phyloP scores from a whole-genome alignment of 2,797 vertebrate genomes.

The Streptopelia turtur region DNA sequence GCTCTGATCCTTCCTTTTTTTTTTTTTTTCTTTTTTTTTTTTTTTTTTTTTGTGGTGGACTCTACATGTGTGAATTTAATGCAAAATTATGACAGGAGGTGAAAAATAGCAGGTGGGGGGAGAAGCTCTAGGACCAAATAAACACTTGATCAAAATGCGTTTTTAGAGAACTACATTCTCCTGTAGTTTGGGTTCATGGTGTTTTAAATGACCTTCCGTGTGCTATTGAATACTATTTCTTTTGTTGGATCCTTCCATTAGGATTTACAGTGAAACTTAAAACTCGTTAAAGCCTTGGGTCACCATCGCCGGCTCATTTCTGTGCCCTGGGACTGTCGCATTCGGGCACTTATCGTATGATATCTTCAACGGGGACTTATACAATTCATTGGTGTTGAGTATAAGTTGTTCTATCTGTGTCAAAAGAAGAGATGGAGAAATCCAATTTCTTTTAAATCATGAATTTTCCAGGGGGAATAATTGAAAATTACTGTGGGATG shows the following conservation, averaged over 20 bases:
- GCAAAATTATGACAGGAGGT: neutral
- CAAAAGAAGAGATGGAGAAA: neutral
- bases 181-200: neutral
- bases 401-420: neutral
- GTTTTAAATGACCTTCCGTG: neutral
- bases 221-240: neutral
- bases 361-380: neutral
- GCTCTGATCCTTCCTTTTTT: neutral
- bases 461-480: neutral
- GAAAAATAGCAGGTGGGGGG: neutral
- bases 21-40: neutral
- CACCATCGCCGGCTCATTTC: neutral
- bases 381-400: neutral
- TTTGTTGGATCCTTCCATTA: neutral
- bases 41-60: neutral
- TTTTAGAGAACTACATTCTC: neutral
- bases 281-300: neutral
- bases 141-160: neutral
- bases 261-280: neutral
- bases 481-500: neutral
- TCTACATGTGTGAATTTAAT: neutral
- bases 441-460: neutral
- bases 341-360: neutral
- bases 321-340: neutral
- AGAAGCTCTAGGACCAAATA: neutral